Evolutionary conservation across 2,113 vertebrate genomes (phyloP).

Genomic region (Montifringilla adamsi): DNA sequence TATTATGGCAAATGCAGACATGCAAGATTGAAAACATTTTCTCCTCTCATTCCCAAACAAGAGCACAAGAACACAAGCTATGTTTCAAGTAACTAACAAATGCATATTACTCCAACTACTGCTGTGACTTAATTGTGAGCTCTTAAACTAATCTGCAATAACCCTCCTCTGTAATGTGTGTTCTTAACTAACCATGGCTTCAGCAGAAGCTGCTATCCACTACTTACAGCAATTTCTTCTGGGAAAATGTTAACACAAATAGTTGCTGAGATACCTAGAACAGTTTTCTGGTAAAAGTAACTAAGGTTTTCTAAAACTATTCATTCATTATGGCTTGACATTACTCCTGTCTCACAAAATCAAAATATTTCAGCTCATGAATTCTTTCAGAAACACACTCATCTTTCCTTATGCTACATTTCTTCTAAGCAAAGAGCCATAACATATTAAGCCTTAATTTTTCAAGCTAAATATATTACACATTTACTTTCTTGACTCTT

Average conservation of each 20-base stretch:
- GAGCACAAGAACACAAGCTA: not conserved
- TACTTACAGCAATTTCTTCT: not conserved
- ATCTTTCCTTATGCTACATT: not conserved
- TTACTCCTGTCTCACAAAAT: not conserved
- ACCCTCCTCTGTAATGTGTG: not conserved
- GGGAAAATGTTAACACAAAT: not conserved
- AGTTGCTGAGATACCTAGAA: not conserved
- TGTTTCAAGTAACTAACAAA: not conserved
- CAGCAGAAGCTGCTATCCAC: not conserved
- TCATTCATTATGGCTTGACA: not conserved
- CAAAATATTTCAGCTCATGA: not conserved
- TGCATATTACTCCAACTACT: not conserved
- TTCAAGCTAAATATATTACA: not conserved
- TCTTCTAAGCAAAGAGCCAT: not conserved
- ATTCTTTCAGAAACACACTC: not conserved
- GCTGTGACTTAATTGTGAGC: not conserved
- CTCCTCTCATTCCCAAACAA: conserved; percentile 10
- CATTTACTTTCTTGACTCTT: not conserved
- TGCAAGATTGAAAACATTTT: conserved; percentile 9
- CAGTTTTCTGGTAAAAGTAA: not conserved
- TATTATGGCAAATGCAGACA: conserved; percentile 13
- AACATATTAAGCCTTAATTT: not conserved
- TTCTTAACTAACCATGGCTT: not conserved
- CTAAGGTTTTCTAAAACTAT: not conserved
- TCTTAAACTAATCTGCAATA: not conserved